Evolutionary conservation across 2,888 invertebrate species (phyloP).

Genomic region (Dicranocentrus wangi): DNA sequence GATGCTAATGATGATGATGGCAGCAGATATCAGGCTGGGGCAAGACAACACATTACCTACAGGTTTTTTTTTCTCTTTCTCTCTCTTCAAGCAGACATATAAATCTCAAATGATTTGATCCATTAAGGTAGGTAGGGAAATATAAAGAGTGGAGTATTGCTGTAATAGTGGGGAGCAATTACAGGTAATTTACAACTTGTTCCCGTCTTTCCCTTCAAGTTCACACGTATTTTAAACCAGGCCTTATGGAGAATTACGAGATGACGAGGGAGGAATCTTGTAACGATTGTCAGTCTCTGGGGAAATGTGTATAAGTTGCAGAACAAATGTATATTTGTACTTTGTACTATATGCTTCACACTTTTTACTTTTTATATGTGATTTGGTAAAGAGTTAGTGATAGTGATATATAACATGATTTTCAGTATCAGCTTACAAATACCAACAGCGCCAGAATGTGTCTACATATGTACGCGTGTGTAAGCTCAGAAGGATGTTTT

Average conservation of each 20-base stretch:
- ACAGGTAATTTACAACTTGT: slow-evolving; percentile 56
- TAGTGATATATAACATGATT: slow-evolving; percentile 13
- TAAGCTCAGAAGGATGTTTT: slow-evolving; percentile 2
- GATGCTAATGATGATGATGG: slow-evolving; percentile 22
- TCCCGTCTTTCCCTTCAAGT: slow-evolving; percentile 33
- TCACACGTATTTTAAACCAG: slow-evolving; percentile 52
- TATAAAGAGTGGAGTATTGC: background rate
- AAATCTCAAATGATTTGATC: slow-evolving; percentile 12
- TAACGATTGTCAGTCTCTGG: slow-evolving; percentile 22
- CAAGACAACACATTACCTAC: no score
- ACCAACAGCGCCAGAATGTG: background rate
- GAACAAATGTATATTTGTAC: slow-evolving; percentile 12
- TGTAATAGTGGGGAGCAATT: slow-evolving; percentile 34
- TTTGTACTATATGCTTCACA: background rate
- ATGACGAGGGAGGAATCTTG: slow-evolving; percentile 26
- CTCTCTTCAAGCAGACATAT: background rate
- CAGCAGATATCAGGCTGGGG: no score
- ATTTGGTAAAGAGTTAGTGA: background rate
- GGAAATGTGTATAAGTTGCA: background rate
- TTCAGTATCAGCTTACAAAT: background rate
- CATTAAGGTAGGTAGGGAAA: slow-evolving; percentile 11
- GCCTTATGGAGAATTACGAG: slow-evolving; percentile 22
- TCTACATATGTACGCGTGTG: slow-evolving; percentile 1
- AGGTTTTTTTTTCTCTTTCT: no score
- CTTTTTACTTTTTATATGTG: background rate